These are phyloP conservation scores for Periophthalmodon schlosseri DNA, from an alignment of 2,113 vertebrate genomes.

Conservation along the genomic window DNA sequence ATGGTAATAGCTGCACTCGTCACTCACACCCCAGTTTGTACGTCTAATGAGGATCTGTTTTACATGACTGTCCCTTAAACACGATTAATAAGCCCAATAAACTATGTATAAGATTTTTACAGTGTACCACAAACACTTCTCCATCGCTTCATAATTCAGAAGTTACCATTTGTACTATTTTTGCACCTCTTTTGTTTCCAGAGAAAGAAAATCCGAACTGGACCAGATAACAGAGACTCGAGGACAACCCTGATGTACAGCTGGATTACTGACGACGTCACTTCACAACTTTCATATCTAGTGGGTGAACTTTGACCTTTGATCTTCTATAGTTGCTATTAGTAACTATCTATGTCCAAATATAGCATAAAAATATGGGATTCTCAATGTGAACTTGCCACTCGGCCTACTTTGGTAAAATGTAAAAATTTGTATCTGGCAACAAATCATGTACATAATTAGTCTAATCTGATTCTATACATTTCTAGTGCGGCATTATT, in stretches of 20 bases:
- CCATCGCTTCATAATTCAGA: constrained; percentile 19
- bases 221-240: constrained; percentile 28
- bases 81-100: constrained; percentile 21
- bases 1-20: too few relatives aligned
- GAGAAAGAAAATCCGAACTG: constrained; percentile 15
- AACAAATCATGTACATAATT: too few relatives aligned
- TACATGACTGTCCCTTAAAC: not conserved
- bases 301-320: constrained; percentile 33
- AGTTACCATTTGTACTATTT: not conserved
- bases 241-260: constrained; percentile 30
- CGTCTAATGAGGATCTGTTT: not conserved
- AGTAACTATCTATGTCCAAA: not conserved
- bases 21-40: constrained; percentile 12
- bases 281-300: not conserved
- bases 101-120: not conserved
- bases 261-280: constrained; percentile 17
- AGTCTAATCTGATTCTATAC: too few relatives aligned
- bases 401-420: too few relatives aligned
- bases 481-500: too few relatives aligned
- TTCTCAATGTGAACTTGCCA: too few relatives aligned
- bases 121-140: constrained; percentile 7
- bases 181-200: constrained; percentile 42
- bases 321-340: not conserved
- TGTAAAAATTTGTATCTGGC: too few relatives aligned
- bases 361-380: not conserved